These are phyloP conservation scores for Nyctibius bracteatus DNA, from an alignment of 2,113 vertebrate genomes.

Conservation along the genomic window DNA sequence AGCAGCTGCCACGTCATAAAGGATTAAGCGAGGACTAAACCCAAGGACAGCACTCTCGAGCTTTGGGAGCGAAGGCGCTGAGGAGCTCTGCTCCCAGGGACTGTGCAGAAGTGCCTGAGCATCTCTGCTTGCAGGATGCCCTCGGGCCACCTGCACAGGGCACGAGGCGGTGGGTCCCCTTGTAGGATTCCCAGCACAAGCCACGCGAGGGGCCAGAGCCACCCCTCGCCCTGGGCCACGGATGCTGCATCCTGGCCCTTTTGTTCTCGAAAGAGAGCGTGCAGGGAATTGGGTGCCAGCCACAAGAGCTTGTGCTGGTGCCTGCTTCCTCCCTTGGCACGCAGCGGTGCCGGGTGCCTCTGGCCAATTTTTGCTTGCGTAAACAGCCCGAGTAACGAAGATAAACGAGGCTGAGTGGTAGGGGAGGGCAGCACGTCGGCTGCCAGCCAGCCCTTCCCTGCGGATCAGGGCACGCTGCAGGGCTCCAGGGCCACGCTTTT, in stretches of 20 bases:
- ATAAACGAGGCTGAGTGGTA: not conserved
- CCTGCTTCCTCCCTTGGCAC: conserved; percentile 43
- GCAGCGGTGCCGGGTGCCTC: not conserved
- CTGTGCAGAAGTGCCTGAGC: not conserved
- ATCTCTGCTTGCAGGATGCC: not conserved
- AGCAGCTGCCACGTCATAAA: not conserved
- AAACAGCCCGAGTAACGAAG: not conserved
- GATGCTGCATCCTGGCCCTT: not conserved
- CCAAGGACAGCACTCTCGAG: too few relatives aligned
- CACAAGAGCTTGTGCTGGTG: not conserved
- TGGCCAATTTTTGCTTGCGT: not conserved
- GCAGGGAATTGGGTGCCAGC: not conserved
- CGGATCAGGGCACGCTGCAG: not conserved
- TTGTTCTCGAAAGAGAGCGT: not conserved
- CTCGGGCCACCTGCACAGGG: not conserved
- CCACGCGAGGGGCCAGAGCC: not conserved
- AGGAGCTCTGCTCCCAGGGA: not conserved
- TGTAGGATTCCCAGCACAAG: not conserved
- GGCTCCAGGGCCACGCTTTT: not conserved
- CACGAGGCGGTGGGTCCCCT: rapidly evolving
- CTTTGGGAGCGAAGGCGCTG: not conserved
- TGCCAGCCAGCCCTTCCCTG: not conserved
- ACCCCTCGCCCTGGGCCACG: not conserved
- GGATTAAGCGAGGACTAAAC: not conserved
- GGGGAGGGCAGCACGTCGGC: not conserved